A percentile compares a stretch with the other conserved stretches of the same genome.
Evolutionary conservation across 2,113 vertebrate genomes (phyloP).

Genomic region (Callospermophilus lateralis): DNA sequence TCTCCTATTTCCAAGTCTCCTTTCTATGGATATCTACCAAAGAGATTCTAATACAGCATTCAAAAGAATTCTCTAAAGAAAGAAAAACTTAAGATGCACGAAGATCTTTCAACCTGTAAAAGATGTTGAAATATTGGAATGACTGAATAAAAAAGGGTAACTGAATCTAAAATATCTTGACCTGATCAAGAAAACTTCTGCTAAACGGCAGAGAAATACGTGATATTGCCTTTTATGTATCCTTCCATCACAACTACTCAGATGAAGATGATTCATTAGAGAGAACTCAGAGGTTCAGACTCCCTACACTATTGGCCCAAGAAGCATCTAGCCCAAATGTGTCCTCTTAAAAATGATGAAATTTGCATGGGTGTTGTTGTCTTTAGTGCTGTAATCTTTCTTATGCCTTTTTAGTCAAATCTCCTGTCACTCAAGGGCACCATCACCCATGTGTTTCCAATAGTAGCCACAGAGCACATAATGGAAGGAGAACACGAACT

Average conservation of each 20-base stretch:
- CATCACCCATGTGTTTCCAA: not conserved
- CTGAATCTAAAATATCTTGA: not conserved
- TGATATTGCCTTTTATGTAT: not conserved
- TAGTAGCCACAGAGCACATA: not conserved
- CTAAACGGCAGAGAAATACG: not conserved
- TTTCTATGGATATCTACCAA: not conserved
- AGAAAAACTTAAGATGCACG: not conserved
- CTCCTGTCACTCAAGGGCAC: not conserved
- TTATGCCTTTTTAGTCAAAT: not conserved
- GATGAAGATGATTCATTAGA: not conserved
- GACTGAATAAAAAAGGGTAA: not conserved
- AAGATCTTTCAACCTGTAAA: not conserved
- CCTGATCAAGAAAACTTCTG: not conserved
- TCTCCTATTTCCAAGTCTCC: not conserved
- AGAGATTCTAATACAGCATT: not conserved
- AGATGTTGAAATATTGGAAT: not conserved
- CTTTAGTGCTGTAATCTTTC: not conserved
- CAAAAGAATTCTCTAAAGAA: not conserved
- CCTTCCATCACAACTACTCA: not conserved
- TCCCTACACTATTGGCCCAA: not conserved
- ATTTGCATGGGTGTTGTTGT: not conserved
- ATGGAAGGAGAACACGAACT: not conserved
- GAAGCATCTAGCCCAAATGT: not conserved
- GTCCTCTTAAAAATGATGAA: not conserved
- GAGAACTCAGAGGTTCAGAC: not conserved